phyloP scores from a whole-genome alignment of 2,888 invertebrate species.

The Thera britannica region DNA sequence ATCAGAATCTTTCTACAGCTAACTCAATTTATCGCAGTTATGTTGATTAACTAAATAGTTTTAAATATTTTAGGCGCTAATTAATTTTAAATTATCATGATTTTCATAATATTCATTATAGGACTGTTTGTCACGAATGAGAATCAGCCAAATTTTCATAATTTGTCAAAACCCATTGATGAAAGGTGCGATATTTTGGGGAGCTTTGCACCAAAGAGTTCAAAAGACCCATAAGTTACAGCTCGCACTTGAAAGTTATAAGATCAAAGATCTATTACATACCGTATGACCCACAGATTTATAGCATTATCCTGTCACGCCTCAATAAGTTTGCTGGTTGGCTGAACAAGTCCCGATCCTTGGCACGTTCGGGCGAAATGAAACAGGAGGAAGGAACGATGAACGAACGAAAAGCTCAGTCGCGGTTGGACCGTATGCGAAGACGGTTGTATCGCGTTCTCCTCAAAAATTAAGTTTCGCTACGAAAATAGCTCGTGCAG shows the following conservation, averaged over 20 bases:
- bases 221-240: conserved; percentile 24
- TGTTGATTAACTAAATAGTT: conserved; percentile 45
- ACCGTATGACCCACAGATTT: conserved; percentile 62
- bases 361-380: conserved; percentile 47
- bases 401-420: conserved; percentile 49
- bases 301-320: conserved; percentile 67
- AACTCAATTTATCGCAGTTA: conserved; percentile 48
- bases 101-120: no score
- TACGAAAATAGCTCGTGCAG: conserved; percentile 70
- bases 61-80: conserved; percentile 19
- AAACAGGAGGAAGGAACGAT: conserved; percentile 12
- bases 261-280: conserved; percentile 56
- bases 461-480: conserved; percentile 46
- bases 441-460: conserved; percentile 51
- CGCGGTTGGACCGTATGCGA: conserved; percentile 53
- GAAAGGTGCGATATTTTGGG: not conserved
- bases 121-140: no score
- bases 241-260: conserved; percentile 28
- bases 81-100: no score
- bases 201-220: conserved; percentile 1
- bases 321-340: conserved; percentile 65
- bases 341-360: conserved; percentile 62
- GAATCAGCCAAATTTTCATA: no score
- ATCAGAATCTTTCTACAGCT: conserved; percentile 44
- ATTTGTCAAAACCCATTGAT: no score